phyloP scores from a whole-genome alignment of 2,797 vertebrate species.

The Kryptolebias ocellatus region DNA sequence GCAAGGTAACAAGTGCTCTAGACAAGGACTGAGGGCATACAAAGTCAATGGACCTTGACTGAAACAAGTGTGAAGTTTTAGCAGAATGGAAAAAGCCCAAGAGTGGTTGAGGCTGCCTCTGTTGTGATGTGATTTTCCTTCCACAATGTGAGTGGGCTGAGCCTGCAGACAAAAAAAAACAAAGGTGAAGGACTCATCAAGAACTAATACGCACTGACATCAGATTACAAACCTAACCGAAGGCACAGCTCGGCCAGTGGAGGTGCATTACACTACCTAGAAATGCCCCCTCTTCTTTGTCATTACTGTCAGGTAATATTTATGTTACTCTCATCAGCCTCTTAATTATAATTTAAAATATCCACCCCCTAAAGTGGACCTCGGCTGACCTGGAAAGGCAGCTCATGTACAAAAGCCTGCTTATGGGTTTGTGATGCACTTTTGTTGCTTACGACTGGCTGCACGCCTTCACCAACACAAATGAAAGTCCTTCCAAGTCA shows the following conservation, averaged over 20 bases:
- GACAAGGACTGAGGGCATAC: slow-evolving; percentile 68
- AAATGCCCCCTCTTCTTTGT: slow-evolving; percentile 27
- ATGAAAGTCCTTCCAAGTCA: slow-evolving; percentile 66
- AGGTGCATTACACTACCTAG: slow-evolving; percentile 39
- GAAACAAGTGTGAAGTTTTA: slow-evolving; percentile 73
- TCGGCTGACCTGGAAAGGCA: slow-evolving; percentile 55
- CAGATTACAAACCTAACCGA: slow-evolving; percentile 49
- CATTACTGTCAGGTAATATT: slow-evolving; percentile 44
- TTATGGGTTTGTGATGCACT: slow-evolving; percentile 49
- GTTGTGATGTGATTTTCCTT: slow-evolving; percentile 64
- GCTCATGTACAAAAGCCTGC: slow-evolving; percentile 47
- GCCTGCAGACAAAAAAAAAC: slow-evolving; percentile 45
- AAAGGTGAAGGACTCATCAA: slow-evolving; percentile 43
- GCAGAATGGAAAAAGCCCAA: slow-evolving; percentile 53
- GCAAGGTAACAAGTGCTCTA: slow-evolving; percentile 70
- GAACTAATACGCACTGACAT: slow-evolving; percentile 56
- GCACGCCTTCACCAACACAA: slow-evolving; percentile 48
- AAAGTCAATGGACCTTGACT: slow-evolving; percentile 74
- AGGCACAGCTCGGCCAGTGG: slow-evolving; percentile 31
- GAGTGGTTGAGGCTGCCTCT: slow-evolving; percentile 58
- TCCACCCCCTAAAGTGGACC: slow-evolving; percentile 42
- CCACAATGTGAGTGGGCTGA: slow-evolving; percentile 33
- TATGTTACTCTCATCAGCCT: slow-evolving; percentile 37
- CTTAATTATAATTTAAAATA: slow-evolving; percentile 51
- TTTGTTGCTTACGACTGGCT: slow-evolving; percentile 58